Conservation (phyloP, 2,797 vertebrate genomes). For the Rhynchonycteris naso region DNA sequence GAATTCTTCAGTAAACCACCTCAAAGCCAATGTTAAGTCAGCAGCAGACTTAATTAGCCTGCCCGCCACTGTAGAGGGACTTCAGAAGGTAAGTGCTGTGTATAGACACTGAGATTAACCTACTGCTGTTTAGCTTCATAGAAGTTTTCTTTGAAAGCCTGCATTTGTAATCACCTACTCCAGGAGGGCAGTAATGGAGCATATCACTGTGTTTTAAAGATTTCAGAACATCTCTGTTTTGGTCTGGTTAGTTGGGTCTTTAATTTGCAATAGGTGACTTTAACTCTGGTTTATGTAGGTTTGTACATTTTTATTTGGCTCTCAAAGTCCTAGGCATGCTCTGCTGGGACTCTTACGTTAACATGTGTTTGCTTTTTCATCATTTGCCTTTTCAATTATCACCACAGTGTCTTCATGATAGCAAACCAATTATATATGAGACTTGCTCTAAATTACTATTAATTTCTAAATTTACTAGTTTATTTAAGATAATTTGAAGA, state of each 20-base stretch:
- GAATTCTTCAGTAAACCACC: constrained; percentile 93
- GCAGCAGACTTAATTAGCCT: constrained; percentile 95
- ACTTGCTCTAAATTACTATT: constrained; percentile 3
- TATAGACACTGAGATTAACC: background rate
- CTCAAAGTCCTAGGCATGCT: background rate
- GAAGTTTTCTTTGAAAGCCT: constrained; percentile 46
- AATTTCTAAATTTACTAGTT: background rate
- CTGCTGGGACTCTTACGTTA: background rate
- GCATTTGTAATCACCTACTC: constrained; percentile 48
- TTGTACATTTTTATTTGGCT: constrained; percentile 38
- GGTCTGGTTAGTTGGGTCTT: constrained; percentile 24
- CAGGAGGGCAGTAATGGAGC: background rate
- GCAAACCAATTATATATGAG: background rate
- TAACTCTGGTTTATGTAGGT: background rate
- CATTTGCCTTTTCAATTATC: constrained; percentile 7
- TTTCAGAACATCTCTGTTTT: constrained; percentile 31
- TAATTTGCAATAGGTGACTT: constrained; percentile 43
- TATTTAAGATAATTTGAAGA: background rate
- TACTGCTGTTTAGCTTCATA: background rate
- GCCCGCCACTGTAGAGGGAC: constrained; percentile 94
- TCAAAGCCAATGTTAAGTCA: constrained; percentile 95
- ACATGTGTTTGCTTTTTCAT: constrained; percentile 47
- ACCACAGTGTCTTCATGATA: background rate
- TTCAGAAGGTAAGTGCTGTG: constrained; percentile 92
- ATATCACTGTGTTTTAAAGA: constrained; percentile 29